phyloP scores from a whole-genome alignment of 2,888 invertebrate genomes.

The Sinelater perroti region DNA sequence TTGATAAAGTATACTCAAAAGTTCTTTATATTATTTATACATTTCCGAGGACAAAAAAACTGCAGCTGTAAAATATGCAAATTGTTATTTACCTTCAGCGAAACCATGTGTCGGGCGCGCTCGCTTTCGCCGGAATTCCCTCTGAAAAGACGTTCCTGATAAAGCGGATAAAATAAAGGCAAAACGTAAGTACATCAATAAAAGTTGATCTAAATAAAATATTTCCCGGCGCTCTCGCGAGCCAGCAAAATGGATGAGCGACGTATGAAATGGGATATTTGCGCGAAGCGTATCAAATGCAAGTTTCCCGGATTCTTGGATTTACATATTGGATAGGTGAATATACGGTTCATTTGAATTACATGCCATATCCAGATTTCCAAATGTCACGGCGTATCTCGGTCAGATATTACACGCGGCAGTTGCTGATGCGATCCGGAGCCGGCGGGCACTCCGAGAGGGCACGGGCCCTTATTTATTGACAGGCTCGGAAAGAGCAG shows the following conservation, averaged over 20 bases:
- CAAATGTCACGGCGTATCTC: conserved; percentile 22
- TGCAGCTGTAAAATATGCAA: neutral
- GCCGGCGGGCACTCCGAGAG: no score
- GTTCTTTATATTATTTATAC: conserved; percentile 1
- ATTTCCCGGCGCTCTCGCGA: conserved; percentile 20
- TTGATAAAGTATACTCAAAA: neutral
- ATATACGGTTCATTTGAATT: conserved; percentile 37
- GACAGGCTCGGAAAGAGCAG: no score
- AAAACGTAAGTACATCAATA: conserved; percentile 12
- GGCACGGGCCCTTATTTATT: no score
- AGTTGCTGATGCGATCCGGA: no score
- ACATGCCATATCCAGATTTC: conserved; percentile 34
- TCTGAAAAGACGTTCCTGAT: no score
- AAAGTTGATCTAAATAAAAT: conserved; percentile 25
- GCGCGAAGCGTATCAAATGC: conserved; percentile 32
- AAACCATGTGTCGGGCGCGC: neutral
- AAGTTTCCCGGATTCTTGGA: conserved; percentile 32
- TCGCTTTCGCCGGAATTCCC: no score
- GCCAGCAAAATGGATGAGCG: conserved; percentile 22
- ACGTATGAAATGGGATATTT: conserved; percentile 34
- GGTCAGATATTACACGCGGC: conserved; percentile 8
- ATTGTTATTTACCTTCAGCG: neutral
- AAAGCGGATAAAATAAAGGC: conserved; percentile 9
- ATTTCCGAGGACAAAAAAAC: no score
- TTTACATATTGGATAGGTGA: conserved; percentile 36